Evolutionary conservation across 2,797 vertebrate species (phyloP), one percentile per base, ranked within the genome.

Genomic region (Tadarida brasiliensis): DNA sequence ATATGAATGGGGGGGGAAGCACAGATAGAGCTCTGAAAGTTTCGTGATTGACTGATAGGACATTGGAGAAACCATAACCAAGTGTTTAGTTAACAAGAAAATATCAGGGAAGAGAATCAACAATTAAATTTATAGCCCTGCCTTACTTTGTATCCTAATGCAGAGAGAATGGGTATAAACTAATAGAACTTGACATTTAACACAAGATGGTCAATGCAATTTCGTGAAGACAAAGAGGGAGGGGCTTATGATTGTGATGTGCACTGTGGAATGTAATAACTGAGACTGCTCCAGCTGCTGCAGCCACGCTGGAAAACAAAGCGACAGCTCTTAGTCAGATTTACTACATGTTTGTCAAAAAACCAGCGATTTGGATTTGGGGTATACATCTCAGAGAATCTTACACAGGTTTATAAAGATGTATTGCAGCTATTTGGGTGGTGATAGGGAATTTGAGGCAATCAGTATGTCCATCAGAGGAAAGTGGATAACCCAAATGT

Each of bases 21-120:
- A 67, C 17, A 92, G 22, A 80, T 30, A 76, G 86, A 87, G 16
- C 44, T 94, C 22, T 90, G 63, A 83, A 95, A 86, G 2, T 87
- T 26, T 57, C 57, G 8, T 63, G 16, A 80, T 61, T 65, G 76
- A 54, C 8, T 57, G n/a, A 51, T 54, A 92, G 1, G 81, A 74
- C 20, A 39, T 39, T 80, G 54, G 33, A 59, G 67, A 35, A 91
- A 91, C 44, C 51, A 76, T 30, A 68, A 68, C 33, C 77, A 95
- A 83, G 16, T 70, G 33, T 71, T 82, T 7, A 57, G 30, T 77
- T 95, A 74, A 70, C 19, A 95, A 90, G 12, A 87, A 91, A 35
- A 76, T 26, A 92, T 22, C 17, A 76, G 11, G 11, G 24, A 93
- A 92, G 44, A 84, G 28, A 84, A 63, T 33, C 22, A 77, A 56